Base-by-base conservation (phyloP, 2,797 vertebrate genomes). In the Tenualosa thibaudeaui region DNA sequence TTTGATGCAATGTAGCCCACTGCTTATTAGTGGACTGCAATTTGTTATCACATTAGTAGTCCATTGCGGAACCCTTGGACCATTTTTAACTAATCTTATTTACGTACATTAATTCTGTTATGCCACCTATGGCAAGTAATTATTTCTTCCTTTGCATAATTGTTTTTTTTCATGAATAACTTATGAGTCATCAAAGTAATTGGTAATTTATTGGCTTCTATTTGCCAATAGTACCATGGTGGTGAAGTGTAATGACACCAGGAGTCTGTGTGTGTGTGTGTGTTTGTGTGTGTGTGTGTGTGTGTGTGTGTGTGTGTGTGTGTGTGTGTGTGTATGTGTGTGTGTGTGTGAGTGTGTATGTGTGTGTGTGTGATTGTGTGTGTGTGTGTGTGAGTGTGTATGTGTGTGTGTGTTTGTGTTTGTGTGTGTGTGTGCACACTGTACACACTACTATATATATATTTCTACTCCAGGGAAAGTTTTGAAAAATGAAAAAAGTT, bases 101-200 rank as follows among this genome's bases (percentile, higher is more conserved):
- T 19, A 58, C 22, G 6, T 62, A 26, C 22, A 60, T 60, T 19
- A 54, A 68, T 24, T 68, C 68, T 71, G 15, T 71, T 40, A 75
- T 40, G 40, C 1, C 37, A 17, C 5, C 37, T 1, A 22, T 19
- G 15, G 37, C 13, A 43, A 75, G 37, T 43, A 43, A 78, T 78
- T 78, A 46, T 19, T 78, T 43, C 4, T 19, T 19, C 40, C 40
- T 22, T 22, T 46, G 71, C 40, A 22, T 78, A 46, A 75, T 37
- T 37, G 31, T 3, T 78, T 78, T 78, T 78, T 78, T 19, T 78
- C 40, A 78, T 46, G 19, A 40, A 46, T 78, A 40, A 78, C 71
- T 78, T 40, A 78, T 22, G 71, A 78, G 71, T 78, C 71, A 78
- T 78, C 22, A 9, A 78, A 22, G 43, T n/a, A 78, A 78, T 78